Conservation (phyloP, 2,797 vertebrate genomes). For the Gadopsis bispinosus region DNA sequence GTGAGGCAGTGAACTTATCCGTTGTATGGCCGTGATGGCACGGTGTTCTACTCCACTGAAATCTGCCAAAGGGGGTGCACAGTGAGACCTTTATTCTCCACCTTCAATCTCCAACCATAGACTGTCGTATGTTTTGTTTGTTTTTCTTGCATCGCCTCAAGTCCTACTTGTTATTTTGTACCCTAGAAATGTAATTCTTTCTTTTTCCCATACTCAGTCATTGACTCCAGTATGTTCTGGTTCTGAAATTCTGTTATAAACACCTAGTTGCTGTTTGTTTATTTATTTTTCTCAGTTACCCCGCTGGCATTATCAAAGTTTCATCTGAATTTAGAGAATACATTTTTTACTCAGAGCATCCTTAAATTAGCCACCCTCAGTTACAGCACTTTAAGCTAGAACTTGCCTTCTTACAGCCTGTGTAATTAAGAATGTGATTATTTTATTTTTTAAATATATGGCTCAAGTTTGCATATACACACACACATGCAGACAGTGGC, state of each 20-base stretch:
- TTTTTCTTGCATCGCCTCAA: not conserved
- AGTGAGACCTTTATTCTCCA: not conserved
- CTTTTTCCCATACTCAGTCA: not conserved
- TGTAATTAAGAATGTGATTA: not conserved
- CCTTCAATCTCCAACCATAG: not conserved
- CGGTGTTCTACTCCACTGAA: conserved; percentile 3
- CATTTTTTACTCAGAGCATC: not conserved
- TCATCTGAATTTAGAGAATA: conserved; percentile 13
- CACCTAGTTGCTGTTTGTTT: not conserved
- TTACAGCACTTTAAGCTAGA: not conserved
- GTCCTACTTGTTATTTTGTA: not conserved
- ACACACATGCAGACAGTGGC: not conserved
- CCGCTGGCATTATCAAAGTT: conserved; percentile 2
- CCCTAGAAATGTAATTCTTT: not conserved
- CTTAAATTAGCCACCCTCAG: not conserved
- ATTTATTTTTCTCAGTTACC: not conserved
- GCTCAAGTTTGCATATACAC: not conserved
- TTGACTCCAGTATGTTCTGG: conserved; percentile 24
- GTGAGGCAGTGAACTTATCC: conserved; percentile 29
- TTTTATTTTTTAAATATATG: not conserved
- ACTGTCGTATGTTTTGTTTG: not conserved
- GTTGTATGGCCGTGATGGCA: not conserved
- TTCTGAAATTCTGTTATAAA: conserved; percentile 6
- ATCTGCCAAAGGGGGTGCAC: conserved; percentile 29
- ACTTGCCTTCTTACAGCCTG: not conserved